Percentiles rank a stretch among this genome's conserved stretches.
phyloP scores from a whole-genome alignment of 2,888 invertebrate genomes.

The Cephalotes varians region DNA sequence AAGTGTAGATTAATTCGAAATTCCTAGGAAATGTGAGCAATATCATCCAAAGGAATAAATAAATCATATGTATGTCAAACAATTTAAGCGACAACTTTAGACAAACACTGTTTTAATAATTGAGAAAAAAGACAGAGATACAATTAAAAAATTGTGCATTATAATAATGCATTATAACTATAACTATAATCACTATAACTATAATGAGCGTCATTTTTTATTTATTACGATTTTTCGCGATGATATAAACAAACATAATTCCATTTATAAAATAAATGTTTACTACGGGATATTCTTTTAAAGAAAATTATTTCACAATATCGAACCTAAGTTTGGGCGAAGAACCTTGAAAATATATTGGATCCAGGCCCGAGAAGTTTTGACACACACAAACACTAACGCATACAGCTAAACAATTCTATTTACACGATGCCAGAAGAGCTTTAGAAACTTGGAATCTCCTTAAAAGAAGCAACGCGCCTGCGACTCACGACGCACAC shows the following conservation, averaged over 20 bases:
- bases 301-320: neutral
- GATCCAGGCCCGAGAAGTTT: constrained; percentile 2
- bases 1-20: neutral
- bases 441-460: constrained; percentile 77
- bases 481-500: constrained; percentile 28
- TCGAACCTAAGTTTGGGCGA: neutral
- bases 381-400: neutral
- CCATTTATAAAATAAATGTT: neutral
- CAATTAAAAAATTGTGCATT: neutral
- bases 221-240: neutral
- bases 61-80: neutral
- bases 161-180: neutral
- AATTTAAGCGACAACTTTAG: neutral
- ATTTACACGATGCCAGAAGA: constrained; percentile 65
- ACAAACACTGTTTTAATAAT: neutral
- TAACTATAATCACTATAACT: neutral
- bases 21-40: neutral
- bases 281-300: neutral
- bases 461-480: constrained; percentile 72
- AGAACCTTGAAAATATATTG: constrained; percentile 35
- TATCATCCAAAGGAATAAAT: neutral
- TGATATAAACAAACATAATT: neutral
- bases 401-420: constrained; percentile 42
- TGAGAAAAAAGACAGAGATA: neutral
- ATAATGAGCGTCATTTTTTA: neutral